These are phyloP conservation scores for Euschistus heros DNA, from an alignment of 1,140 invertebrate genomes.

Conservation along the genomic window DNA sequence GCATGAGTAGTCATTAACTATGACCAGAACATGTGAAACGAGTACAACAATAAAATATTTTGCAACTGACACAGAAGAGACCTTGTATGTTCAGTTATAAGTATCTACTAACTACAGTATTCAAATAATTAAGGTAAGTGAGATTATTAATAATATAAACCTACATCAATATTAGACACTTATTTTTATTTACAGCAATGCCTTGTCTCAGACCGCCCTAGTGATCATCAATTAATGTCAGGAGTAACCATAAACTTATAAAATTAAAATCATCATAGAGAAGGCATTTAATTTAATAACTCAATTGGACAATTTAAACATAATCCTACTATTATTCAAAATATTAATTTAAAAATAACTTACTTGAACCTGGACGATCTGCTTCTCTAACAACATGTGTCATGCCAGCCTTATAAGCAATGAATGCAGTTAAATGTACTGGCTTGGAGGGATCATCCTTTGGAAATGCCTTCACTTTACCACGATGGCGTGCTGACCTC, in stretches of 20 bases:
- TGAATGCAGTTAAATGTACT: slow-evolving; percentile 94
- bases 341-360: slow-evolving; percentile 36
- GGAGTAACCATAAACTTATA: slow-evolving; percentile 11
- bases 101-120: too few species aligned
- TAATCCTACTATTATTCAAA: too few species aligned
- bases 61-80: too few species aligned
- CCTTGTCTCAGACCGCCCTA: slow-evolving; percentile 17
- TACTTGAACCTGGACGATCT: slow-evolving; percentile 97
- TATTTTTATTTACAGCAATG: too few species aligned
- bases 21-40: too few species aligned
- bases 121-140: too few species aligned
- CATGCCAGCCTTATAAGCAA: slow-evolving; percentile 99
- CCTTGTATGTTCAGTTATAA: too few species aligned
- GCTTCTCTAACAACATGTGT: slow-evolving; percentile 98
- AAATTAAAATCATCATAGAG: slow-evolving; percentile 4
- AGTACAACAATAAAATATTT: too few species aligned
- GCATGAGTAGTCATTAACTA: too few species aligned
- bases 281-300: not conserved
- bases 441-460: slow-evolving; percentile 95
- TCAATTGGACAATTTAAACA: not conserved
- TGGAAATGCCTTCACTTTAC: slow-evolving; percentile 99
- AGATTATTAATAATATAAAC: too few species aligned
- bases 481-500: slow-evolving; percentile 85
- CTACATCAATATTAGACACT: too few species aligned
- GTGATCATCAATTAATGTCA: not conserved